Conservation (phyloP, 1,140 invertebrate genomes). For the Arctopsyche grandis region DNA sequence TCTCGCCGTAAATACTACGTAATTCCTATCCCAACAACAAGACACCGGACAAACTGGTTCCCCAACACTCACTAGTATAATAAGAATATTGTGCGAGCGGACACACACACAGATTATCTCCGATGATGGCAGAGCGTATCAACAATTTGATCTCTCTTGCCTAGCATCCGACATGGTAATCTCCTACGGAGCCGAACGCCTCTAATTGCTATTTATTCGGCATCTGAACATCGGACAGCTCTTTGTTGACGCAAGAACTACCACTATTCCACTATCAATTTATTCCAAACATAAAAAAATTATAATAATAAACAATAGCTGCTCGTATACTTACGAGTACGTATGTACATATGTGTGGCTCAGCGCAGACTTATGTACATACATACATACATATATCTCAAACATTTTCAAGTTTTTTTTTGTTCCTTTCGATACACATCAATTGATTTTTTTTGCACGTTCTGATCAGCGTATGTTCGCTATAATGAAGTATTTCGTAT, state of each 20-base stretch:
- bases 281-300: background rate
- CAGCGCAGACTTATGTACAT: too few species aligned
- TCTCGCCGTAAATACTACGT: constrained; percentile 45
- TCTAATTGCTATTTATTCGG: constrained; percentile 30
- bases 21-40: constrained; percentile 45
- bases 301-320: background rate
- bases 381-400: too few species aligned
- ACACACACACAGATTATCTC: constrained; percentile 41
- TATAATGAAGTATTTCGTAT: constrained; percentile 9
- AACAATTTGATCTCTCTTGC: constrained; percentile 38
- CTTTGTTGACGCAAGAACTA: constrained; percentile 22
- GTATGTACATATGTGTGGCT: too few species aligned
- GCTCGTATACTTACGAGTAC: background rate
- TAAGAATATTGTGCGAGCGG: constrained; percentile 40
- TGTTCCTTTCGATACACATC: background rate
- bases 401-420: too few species aligned
- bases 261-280: background rate
- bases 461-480: background rate
- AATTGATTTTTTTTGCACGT: background rate
- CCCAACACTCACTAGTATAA: constrained; percentile 17
- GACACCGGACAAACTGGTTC: constrained; percentile 43
- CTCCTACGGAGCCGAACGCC: constrained; percentile 22
- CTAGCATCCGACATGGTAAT: constrained; percentile 29
- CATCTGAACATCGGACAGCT: background rate
- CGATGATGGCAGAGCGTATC: constrained; percentile 43